phyloP scores from a whole-genome alignment of 2,113 vertebrate species.

The Seriola dumerili region DNA sequence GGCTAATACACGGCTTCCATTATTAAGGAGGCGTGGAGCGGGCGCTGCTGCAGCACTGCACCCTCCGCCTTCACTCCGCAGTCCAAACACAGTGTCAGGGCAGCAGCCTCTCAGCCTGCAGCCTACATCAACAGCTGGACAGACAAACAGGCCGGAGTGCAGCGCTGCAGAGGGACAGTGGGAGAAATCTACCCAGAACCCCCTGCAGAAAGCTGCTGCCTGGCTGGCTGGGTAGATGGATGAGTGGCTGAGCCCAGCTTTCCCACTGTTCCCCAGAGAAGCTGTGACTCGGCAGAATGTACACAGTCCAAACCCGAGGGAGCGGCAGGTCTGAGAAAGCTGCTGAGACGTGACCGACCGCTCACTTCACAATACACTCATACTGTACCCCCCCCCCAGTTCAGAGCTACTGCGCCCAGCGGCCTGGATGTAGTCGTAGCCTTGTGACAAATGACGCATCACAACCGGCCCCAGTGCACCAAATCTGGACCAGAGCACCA shows the following conservation, averaged over 20 bases:
- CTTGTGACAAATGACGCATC: background rate
- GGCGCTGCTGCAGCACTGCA: constrained; percentile 24
- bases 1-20: constrained; percentile 72
- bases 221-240: constrained; percentile 29
- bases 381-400: background rate
- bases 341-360: constrained; percentile 53
- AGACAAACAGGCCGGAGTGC: background rate
- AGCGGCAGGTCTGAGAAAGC: constrained; percentile 50
- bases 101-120: background rate
- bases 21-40: constrained; percentile 69
- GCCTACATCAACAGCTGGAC: constrained; percentile 36
- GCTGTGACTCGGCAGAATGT: constrained; percentile 52
- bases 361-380: background rate
- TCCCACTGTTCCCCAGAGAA: constrained; percentile 47
- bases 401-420: background rate
- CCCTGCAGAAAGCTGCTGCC: constrained; percentile 27
- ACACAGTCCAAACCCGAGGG: constrained; percentile 30
- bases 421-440: background rate
- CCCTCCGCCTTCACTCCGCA: background rate
- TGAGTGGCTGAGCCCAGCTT: constrained; percentile 47
- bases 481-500: background rate
- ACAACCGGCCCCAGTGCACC: background rate
- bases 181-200: constrained; percentile 26
- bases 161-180: background rate
- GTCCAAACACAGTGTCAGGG: background rate